phyloP scores from a whole-genome alignment of 2,113 vertebrate genomes.

The Picathartes gymnocephalus region DNA sequence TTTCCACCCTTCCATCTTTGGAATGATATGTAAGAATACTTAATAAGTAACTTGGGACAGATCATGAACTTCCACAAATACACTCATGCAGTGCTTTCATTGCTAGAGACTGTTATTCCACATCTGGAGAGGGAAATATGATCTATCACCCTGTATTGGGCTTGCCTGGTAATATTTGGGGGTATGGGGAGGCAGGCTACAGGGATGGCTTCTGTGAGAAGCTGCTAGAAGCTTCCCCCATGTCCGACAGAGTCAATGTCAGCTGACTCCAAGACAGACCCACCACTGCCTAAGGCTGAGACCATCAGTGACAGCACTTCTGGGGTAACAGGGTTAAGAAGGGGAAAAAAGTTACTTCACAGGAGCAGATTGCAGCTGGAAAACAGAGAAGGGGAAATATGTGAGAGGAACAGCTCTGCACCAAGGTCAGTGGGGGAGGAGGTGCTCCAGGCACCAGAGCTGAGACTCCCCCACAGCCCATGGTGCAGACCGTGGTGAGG shows the following conservation, averaged over 20 bases:
- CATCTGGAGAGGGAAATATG: background rate
- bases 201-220: background rate
- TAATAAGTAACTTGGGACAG: background rate
- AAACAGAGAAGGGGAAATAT: background rate
- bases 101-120: background rate
- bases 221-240: background rate
- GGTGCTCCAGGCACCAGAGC: background rate
- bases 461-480: background rate
- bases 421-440: background rate
- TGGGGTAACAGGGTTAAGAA: background rate
- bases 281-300: background rate
- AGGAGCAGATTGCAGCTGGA: background rate
- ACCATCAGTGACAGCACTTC: background rate
- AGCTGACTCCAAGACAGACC: background rate
- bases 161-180: background rate
- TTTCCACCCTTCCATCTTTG: background rate
- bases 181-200: background rate
- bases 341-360: background rate
- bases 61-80: background rate
- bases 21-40: background rate
- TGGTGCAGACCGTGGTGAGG: background rate
- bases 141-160: background rate
- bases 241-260: background rate
- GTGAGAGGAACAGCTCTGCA: background rate
- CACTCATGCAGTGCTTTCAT: background rate